Base-by-base conservation (phyloP, 2,113 vertebrate genomes). In the Xenopus borealis region DNA sequence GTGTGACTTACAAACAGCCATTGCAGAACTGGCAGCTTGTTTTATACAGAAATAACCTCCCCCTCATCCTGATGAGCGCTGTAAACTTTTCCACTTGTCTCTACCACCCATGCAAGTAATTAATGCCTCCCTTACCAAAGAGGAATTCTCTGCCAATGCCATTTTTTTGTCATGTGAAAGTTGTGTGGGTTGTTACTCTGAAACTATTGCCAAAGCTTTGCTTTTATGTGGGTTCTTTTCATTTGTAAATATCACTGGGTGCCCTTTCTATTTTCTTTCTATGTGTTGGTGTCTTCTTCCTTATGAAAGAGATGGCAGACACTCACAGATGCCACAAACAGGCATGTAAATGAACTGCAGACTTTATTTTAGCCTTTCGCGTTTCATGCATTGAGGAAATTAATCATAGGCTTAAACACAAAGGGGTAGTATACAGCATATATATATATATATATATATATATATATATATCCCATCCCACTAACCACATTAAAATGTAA, bases 21-120 rank as follows among this genome's bases (percentile, higher is more conserved):
- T 19, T 45, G 59, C 66, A 53, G 73, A 76, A 33, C 73, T 55
- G 66, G 66, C 46, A 69, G 73, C 53, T 17, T n/a, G 57, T 69
- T 58, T 57, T n/a, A 40, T 44, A n/a, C 45, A 44, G 4, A 45
- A 5, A 40, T 45, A 63, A 45, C 47, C 57, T 53, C 45, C 18
- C 63, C 58, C 64, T 70, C 47, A 70, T 64, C 55, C 59, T 62
- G 57, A 68, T 69, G 45, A 68, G 33, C 45, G 5, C 27, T 69
- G 58, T 59, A 69, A 57, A 69, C 46, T 63, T 64, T n/a, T 27
- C 50, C 27, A 64, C 18, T 58, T 70, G 72, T 68, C 53, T 30
- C 19, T 47, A 27, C 19, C 65, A 61, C 16, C 72, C 57, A 57
- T 77, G 67, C 67, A 64, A 40, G 55, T 77, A 55, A 70, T 77